Evolutionary conservation across 2,113 vertebrate genomes (phyloP).

Genomic region (Trochalopteron elliotii): DNA sequence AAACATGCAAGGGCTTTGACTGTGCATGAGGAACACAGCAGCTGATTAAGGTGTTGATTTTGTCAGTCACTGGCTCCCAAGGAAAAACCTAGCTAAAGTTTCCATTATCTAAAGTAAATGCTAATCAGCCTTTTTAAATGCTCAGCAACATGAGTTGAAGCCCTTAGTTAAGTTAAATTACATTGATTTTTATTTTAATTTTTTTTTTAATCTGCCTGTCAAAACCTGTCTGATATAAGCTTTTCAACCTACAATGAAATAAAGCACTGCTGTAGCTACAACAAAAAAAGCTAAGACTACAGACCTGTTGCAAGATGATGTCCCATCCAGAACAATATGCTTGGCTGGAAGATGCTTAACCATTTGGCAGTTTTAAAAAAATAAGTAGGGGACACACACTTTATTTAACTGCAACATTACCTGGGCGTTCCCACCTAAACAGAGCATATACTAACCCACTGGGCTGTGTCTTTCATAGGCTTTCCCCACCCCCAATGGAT

Average conservation of each 20-base stretch:
- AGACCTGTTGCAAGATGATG: not conserved
- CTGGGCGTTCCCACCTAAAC: not conserved
- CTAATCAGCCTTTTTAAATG: not conserved
- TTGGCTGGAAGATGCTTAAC: not conserved
- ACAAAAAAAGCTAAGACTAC: not conserved
- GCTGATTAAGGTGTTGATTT: not conserved
- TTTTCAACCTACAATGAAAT: not conserved
- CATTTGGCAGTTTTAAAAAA: not conserved
- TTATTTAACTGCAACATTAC: not conserved
- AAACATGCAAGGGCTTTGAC: not conserved
- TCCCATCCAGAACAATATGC: not conserved
- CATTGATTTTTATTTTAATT: not conserved
- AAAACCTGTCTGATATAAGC: not conserved
- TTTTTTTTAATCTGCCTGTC: not conserved
- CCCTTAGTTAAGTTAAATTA: not conserved
- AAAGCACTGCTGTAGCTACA: not conserved
- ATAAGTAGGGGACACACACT: not conserved
- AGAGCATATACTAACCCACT: no score
- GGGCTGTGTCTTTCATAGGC: not conserved
- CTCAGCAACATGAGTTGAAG: not conserved
- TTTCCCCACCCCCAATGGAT: not conserved
- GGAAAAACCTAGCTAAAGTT: not conserved
- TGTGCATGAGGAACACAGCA: accelerated
- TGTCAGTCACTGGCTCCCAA: not conserved
- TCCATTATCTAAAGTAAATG: not conserved